phyloP scores from a whole-genome alignment of 2,797 vertebrate species.

The Garrulus glandarius region DNA sequence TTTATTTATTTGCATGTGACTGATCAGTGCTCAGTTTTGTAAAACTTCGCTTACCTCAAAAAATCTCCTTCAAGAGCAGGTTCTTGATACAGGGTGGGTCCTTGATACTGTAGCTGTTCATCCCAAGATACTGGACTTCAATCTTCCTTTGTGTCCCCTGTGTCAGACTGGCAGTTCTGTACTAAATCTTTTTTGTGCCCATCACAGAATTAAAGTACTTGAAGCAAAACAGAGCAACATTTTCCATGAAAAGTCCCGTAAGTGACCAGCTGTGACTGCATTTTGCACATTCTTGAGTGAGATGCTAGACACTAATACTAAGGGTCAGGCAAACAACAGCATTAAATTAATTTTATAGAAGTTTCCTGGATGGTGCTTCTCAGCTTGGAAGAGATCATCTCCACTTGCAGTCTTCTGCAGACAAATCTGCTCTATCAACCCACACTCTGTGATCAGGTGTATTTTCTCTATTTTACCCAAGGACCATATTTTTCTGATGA shows the following conservation, averaged over 20 bases:
- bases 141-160: neutral
- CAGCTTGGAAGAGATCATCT: neutral
- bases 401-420: neutral
- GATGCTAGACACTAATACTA: neutral
- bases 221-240: neutral
- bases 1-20: neutral
- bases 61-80: neutral
- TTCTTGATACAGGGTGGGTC: neutral
- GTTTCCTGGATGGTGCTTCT: neutral
- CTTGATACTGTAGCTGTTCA: neutral
- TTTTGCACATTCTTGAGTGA: neutral
- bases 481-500: neutral
- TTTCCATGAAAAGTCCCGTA: neutral
- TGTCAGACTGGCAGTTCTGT: neutral
- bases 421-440: neutral
- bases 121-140: neutral
- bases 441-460: neutral
- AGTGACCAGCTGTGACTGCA: neutral
- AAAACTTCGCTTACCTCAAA: neutral
- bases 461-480: neutral
- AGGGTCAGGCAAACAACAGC: neutral
- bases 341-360: neutral
- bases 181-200: neutral
- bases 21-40: neutral
- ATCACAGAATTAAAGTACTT: neutral